Conservation (phyloP, 1,140 invertebrate genomes). For the Pemphigus obesinymphae region DNA sequence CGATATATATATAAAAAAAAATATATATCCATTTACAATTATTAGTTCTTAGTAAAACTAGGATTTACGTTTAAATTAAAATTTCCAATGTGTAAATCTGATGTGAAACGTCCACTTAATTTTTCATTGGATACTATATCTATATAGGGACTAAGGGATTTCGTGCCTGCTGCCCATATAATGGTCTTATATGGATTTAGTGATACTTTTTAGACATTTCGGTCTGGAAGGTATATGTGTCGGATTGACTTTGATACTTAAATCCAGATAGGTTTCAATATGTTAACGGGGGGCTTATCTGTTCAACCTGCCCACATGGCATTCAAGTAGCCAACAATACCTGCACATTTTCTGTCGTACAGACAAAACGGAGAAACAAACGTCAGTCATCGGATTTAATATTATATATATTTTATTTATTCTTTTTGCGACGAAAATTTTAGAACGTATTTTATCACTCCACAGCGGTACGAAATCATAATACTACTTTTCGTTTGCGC, state of each 20-base stretch:
- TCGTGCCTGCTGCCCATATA: not conserved
- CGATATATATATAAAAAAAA: too few relatives aligned
- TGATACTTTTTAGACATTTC: not conserved
- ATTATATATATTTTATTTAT: not conserved
- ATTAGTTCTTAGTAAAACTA: too few relatives aligned
- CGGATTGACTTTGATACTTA: slow-evolving; percentile 25
- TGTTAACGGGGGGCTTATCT: not conserved
- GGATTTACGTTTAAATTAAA: not conserved
- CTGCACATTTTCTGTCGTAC: too few relatives aligned
- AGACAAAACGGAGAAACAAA: not conserved
- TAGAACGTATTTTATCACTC: not conserved
- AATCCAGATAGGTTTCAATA: not conserved
- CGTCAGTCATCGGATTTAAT: too few relatives aligned
- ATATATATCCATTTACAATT: too few relatives aligned
- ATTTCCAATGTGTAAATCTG: not conserved
- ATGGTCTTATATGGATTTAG: not conserved
- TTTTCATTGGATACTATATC: too few relatives aligned
- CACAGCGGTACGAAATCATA: not conserved
- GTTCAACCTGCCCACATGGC: not conserved
- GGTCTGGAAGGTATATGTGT: not conserved
- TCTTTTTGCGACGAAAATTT: not conserved
- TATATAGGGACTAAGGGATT: not conserved
- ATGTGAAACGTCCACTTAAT: too few relatives aligned
- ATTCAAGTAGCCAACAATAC: not conserved
- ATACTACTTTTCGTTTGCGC: not conserved